These are phyloP conservation scores for Eulacestoma nigropectus DNA, from an alignment of 2,113 vertebrate genomes.

Conservation along the genomic window DNA sequence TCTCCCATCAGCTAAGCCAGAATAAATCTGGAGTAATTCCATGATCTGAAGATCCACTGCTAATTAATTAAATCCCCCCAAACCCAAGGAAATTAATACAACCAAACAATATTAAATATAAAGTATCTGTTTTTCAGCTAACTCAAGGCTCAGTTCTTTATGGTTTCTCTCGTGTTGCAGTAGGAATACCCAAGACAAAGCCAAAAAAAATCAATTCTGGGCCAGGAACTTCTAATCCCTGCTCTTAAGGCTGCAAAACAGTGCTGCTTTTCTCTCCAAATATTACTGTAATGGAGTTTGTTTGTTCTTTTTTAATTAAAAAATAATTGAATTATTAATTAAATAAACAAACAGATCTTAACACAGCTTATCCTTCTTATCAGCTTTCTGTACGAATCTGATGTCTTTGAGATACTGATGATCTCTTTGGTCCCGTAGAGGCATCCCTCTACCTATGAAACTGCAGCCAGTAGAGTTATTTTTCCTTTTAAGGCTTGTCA, in stretches of 20 bases:
- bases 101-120: neutral
- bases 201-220: neutral
- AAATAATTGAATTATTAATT: neutral
- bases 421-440: neutral
- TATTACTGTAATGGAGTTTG: neutral
- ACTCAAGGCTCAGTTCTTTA: neutral
- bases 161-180: neutral
- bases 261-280: neutral
- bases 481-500: neutral
- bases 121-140: neutral
- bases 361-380: neutral
- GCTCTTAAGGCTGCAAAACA: neutral
- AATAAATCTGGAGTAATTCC: neutral
- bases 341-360: neutral
- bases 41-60: neutral
- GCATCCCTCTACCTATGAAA: neutral
- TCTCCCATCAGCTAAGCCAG: neutral
- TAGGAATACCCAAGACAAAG: neutral
- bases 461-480: neutral
- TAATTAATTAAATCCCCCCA: neutral
- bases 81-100: neutral
- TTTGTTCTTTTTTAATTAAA: neutral
- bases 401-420: neutral
- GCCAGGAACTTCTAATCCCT: neutral
- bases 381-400: neutral